A percentile compares a stretch with the other conserved stretches of the same genome.
Conservation (phyloP, 2,113 vertebrate species). For the Peromyscus californicus region DNA sequence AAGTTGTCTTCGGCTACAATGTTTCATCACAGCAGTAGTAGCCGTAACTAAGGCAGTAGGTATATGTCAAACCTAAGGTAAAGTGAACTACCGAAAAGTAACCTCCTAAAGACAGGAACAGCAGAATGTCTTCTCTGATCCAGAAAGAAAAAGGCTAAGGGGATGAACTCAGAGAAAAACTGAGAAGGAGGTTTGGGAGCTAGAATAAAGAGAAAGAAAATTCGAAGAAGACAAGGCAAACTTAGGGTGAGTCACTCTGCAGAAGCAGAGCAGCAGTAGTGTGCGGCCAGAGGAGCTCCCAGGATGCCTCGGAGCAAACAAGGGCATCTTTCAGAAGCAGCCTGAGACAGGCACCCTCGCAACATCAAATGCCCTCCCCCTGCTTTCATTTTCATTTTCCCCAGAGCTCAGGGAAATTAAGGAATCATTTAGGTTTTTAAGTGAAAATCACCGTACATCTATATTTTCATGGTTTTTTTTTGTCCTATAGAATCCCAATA, state of each 20-base stretch:
- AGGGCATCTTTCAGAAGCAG: constrained; percentile 71
- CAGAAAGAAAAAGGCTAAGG: not conserved
- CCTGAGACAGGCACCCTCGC: constrained; percentile 31
- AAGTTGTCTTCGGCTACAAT: no score
- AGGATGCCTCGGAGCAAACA: not conserved
- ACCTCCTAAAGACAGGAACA: not conserved
- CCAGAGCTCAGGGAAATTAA: not conserved
- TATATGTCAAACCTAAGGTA: not conserved
- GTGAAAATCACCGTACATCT: constrained; percentile 19
- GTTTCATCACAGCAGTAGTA: not conserved
- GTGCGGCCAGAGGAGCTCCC: not conserved
- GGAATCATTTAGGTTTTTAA: not conserved
- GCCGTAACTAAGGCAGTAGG: not conserved
- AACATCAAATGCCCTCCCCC: constrained; percentile 3
- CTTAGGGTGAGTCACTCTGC: constrained; percentile 37
- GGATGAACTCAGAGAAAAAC: not conserved
- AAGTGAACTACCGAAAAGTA: not conserved
- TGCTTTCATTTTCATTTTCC: constrained; percentile 40
- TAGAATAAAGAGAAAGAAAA: constrained; percentile 35
- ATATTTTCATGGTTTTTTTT: constrained; percentile 16
- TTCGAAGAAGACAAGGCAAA: not conserved
- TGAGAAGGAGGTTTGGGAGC: constrained; percentile 21
- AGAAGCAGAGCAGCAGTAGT: constrained; percentile 33
- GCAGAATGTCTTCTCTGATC: not conserved
- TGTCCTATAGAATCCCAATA: not conserved